These are phyloP conservation scores for Romanogobio albipinnatus DNA, from an alignment of 2,113 vertebrate genomes.

Conservation along the genomic window DNA sequence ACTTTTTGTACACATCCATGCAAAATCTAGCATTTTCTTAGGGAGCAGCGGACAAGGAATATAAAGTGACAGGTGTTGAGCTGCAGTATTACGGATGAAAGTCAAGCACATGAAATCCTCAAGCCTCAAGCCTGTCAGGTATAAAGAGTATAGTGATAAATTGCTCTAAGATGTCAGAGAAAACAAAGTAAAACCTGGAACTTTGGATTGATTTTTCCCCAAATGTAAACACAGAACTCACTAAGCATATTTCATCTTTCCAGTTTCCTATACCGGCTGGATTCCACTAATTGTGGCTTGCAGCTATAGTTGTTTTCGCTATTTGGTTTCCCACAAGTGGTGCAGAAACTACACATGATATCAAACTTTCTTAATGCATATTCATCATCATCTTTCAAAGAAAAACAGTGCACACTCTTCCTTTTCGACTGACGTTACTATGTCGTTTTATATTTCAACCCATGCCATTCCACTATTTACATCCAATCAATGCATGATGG, in stretches of 20 bases:
- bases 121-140: constrained; percentile 2
- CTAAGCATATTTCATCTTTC: constrained; percentile 4
- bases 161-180: constrained; percentile 1
- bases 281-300: constrained; percentile 7
- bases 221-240: not conserved
- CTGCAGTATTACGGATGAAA: constrained; percentile 15
- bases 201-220: not conserved
- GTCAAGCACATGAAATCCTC: constrained; percentile 16
- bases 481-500: not conserved
- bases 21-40: not conserved
- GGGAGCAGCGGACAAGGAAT: not conserved
- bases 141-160: constrained; percentile 11
- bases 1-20: not conserved
- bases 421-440: not conserved
- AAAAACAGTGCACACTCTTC: not conserved
- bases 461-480: too few species aligned
- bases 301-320: not conserved
- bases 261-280: not conserved
- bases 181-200: constrained; percentile 10
- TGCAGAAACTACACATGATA: not conserved
- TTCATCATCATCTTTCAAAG: not conserved
- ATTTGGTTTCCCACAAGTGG: not conserved
- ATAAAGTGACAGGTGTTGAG: constrained; percentile 28
- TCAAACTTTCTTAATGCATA: not conserved
- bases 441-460: not conserved